Conservation (phyloP, 2,888 invertebrate genomes). For the Perizoma flavofasciatum region DNA sequence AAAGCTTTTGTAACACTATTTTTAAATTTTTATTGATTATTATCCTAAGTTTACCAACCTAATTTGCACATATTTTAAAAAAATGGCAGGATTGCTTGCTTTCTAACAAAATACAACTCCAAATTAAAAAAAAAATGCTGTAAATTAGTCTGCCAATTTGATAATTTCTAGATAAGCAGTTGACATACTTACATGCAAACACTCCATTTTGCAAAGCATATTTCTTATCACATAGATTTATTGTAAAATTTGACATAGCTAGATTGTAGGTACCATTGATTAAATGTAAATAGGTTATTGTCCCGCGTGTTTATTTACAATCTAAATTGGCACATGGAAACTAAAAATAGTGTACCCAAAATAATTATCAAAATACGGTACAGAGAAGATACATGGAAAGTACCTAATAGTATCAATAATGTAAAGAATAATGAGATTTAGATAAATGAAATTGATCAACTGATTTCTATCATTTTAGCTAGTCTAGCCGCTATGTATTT, state of each 20-base stretch:
- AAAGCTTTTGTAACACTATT: too few relatives aligned
- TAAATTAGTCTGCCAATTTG: slow-evolving; percentile 32
- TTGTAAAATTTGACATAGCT: slow-evolving; percentile 41
- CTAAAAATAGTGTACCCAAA: slow-evolving; percentile 43
- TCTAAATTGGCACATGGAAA: slow-evolving; percentile 41
- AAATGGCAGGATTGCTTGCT: too few relatives aligned
- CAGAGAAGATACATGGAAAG: slow-evolving; percentile 16
- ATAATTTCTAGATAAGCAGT: slow-evolving; percentile 48
- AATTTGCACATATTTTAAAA: too few relatives aligned
- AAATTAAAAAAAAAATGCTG: slow-evolving; percentile 2
- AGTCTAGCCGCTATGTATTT: not conserved
- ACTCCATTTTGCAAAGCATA: slow-evolving; percentile 50
- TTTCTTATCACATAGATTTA: slow-evolving; percentile 40
- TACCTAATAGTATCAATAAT: slow-evolving; percentile 5
- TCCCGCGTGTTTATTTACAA: slow-evolving; percentile 57
- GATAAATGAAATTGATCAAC: too few relatives aligned
- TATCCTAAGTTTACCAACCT: too few relatives aligned
- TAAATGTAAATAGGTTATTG: slow-evolving; percentile 56
- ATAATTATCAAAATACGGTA: slow-evolving; percentile 27
- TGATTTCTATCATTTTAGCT: too few relatives aligned
- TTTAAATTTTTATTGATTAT: too few relatives aligned
- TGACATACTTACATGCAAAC: slow-evolving; percentile 58
- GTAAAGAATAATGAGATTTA: too few relatives aligned
- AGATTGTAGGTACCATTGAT: slow-evolving; percentile 33
- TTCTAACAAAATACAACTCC: too few relatives aligned